phyloP scores from a whole-genome alignment of 2,113 vertebrate species.

The Gambusia affinis region DNA sequence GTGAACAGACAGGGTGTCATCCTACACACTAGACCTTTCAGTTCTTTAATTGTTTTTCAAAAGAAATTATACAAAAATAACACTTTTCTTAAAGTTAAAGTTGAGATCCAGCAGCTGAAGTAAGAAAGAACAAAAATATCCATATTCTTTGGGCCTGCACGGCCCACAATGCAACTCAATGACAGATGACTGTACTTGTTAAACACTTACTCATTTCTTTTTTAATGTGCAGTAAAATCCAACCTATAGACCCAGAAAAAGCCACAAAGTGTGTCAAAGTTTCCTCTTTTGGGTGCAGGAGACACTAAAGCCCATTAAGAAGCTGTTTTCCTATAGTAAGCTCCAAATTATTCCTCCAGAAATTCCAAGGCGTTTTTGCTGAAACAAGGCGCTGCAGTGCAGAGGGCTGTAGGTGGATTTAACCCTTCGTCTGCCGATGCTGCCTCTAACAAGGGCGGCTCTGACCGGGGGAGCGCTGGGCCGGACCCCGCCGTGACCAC shows the following conservation, averaged over 20 bases:
- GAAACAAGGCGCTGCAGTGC: conserved; percentile 41
- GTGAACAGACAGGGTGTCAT: neutral
- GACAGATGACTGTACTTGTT: neutral
- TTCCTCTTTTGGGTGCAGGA: conserved; percentile 1
- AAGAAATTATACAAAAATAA: neutral
- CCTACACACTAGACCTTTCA: neutral
- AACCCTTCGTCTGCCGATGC: conserved; percentile 31
- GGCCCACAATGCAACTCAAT: neutral
- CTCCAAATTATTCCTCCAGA: neutral
- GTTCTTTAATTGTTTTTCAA: neutral
- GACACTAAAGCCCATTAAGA: conserved; percentile 16
- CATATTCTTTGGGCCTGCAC: neutral
- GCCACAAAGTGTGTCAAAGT: neutral
- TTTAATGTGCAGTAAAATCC: neutral
- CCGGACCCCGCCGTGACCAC: conserved; percentile 52
- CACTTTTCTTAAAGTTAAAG: neutral
- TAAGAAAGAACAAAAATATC: neutral
- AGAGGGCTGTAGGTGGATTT: conserved; percentile 35
- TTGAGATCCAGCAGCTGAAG: neutral
- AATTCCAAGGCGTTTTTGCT: conserved; percentile 12
- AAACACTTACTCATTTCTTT: neutral
- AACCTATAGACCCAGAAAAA: neutral
- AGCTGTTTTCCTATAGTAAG: conserved; percentile 21
- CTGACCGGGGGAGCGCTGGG: conserved; percentile 50
- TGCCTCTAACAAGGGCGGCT: conserved; percentile 66